Conservation (phyloP, 2,888 invertebrate genomes). For the Sphaerophoria taeniata region DNA sequence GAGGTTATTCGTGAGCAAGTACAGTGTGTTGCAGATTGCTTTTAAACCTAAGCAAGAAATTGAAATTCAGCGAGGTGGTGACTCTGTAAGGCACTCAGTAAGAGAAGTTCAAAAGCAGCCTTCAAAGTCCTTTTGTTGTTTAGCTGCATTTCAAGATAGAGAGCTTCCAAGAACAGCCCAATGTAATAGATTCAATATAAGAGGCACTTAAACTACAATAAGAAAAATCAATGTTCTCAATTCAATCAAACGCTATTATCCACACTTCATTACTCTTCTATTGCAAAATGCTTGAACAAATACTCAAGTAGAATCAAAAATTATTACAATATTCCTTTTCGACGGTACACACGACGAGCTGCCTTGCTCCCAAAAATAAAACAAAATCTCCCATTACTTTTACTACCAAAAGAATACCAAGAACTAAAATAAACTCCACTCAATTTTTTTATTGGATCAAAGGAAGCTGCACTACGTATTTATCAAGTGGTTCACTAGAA, state of each 20-base stretch:
- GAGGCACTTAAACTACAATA: not conserved
- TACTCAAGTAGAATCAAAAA: not conserved
- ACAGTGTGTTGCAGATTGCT: no score
- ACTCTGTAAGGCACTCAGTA: no score
- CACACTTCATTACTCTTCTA: not conserved
- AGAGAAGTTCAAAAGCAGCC: no score
- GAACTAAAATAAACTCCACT: constrained; percentile 19
- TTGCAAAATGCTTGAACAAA: constrained; percentile 1
- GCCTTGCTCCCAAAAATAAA: not conserved
- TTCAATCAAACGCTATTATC: constrained; percentile 14
- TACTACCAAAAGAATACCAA: constrained; percentile 4
- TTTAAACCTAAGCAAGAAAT: no score
- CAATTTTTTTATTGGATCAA: constrained; percentile 57
- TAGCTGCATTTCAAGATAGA: no score
- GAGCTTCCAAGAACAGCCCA: no score
- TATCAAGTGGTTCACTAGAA: constrained; percentile 28
- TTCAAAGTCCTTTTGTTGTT: no score
- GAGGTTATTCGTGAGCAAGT: no score
- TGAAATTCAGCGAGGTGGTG: no score
- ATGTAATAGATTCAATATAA: no score
- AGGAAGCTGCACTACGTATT: constrained; percentile 46
- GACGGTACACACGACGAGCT: not conserved
- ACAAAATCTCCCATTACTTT: not conserved
- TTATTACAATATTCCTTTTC: not conserved
- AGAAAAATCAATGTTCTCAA: not conserved